Conservation (phyloP, 2,888 invertebrate genomes). For the Epirrita christyi region DNA sequence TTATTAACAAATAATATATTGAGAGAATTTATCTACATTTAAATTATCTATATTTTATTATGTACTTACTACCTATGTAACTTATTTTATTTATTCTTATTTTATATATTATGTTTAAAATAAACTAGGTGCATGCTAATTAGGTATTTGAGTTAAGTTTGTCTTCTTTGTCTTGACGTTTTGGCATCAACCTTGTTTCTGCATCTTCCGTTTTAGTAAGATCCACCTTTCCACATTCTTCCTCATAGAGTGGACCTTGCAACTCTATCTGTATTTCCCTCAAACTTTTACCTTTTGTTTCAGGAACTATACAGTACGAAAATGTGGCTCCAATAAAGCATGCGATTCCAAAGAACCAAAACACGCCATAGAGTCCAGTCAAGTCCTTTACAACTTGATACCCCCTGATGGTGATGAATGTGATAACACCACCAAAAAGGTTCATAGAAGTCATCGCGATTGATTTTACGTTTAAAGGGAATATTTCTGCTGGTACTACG, state of each 20-base stretch:
- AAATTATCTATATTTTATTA: too few species aligned
- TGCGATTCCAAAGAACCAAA: slow-evolving; percentile 75
- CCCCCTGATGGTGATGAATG: slow-evolving; percentile 77
- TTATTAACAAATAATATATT: too few species aligned
- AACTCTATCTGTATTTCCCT: slow-evolving; percentile 81
- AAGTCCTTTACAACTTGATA: slow-evolving; percentile 77
- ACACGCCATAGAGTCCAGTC: slow-evolving; percentile 77
- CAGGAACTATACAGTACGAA: slow-evolving; percentile 77
- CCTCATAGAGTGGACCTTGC: slow-evolving; percentile 52
- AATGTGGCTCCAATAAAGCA: slow-evolving; percentile 78
- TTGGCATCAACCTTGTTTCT: slow-evolving; percentile 4
- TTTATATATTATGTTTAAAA: too few species aligned
- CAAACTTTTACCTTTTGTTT: slow-evolving; percentile 84
- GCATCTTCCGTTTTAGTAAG: slow-evolving; percentile 8
- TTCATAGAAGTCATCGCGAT: slow-evolving; percentile 78
- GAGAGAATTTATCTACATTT: too few species aligned
- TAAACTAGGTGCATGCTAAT: too few species aligned
- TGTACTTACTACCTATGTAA: too few species aligned
- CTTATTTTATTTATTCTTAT: too few species aligned
- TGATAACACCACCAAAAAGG: slow-evolving; percentile 75
- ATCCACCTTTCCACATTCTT: slow-evolving; percentile 36
- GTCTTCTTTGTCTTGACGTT: too few species aligned
- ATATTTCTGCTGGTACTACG: slow-evolving; percentile 83
- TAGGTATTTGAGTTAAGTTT: too few species aligned
- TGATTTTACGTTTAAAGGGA: slow-evolving; percentile 84